Conservation (phyloP, 1,140 invertebrate species). For the Hetaerina americana region DNA sequence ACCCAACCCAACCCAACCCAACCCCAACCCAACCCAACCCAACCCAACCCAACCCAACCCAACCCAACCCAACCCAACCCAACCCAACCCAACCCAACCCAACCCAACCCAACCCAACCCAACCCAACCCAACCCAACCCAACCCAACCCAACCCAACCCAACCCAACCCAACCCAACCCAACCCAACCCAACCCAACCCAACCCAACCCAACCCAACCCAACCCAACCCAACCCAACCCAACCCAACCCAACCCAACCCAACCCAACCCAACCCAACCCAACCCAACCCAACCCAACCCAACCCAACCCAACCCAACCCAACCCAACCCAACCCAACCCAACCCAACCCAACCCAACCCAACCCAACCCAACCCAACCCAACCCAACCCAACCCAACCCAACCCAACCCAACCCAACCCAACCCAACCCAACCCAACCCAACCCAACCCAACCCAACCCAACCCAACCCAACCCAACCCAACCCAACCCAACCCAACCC, state of each 20-base stretch:
- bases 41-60: slow-evolving; percentile 14
- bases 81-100: slow-evolving; percentile 17
- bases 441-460: too few relatives aligned
- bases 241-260: slow-evolving; percentile 8
- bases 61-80: slow-evolving; percentile 14
- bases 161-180: slow-evolving; percentile 6
- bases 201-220: too few relatives aligned
- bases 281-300: neutral
- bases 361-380: too few relatives aligned
- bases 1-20: too few relatives aligned
- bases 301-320: slow-evolving; percentile 15
- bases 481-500: too few relatives aligned
- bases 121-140: slow-evolving; percentile 12
- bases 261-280: slow-evolving; percentile 9
- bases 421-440: too few relatives aligned
- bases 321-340: slow-evolving; percentile 11
- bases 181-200: too few relatives aligned
- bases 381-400: too few relatives aligned
- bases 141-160: slow-evolving; percentile 5
- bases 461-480: too few relatives aligned
- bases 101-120: slow-evolving; percentile 16
- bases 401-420: too few relatives aligned
- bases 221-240: slow-evolving; percentile 7
- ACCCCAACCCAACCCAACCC: too few relatives aligned
- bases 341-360: too few relatives aligned